Base-by-base conservation (phyloP, 2,113 vertebrate species). In the Odobenus rosmarus region DNA sequence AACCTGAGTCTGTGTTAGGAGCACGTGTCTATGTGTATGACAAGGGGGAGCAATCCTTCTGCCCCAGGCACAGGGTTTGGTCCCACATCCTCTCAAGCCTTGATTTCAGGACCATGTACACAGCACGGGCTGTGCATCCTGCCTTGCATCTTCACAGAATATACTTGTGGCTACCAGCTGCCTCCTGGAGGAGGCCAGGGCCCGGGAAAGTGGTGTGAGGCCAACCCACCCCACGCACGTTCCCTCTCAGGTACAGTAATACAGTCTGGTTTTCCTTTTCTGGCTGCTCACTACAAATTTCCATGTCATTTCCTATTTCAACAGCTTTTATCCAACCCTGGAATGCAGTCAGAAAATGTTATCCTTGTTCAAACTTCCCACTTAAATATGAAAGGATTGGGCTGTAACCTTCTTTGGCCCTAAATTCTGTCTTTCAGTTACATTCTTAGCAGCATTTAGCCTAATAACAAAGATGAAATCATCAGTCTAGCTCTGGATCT, bases 281-380 rank as follows among this genome's bases (percentile, higher is more conserved):
- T 51, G 82, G 85, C 80, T 88, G 53, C 79, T 92, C 46, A 46
- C 61, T 96, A 42, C 23, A 90, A 49, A 94, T 79, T 85, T 72
- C 67, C 69, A 55, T 46, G 55, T 96, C 93, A 96, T 94, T 97
- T 95, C 81, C 49, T 90, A 62, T 92, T 92, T 94, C 28, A 94
- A 36, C 71, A 31, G n/a, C 28, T 87, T 97, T 87, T 90, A 79
- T 85, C 74, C 39, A 87, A 84, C 12, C 80, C 81, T 90, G 80
- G 77, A 93, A 95, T 36, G 23, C 36, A 82, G 33, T 95, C 72
- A 97, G 72, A 89, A 96, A 86, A 67, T 84, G 24, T 74, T 74
- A 79, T 61, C 55, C 49, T 67, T 77, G 19, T 74, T 96, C 90
- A 95, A 89, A 89, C 62, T 96, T 89, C 26, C 42, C 64, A 95